Evolutionary conservation across 1,140 invertebrate genomes (phyloP).

Genomic region (Drosophila tropicalis): DNA sequence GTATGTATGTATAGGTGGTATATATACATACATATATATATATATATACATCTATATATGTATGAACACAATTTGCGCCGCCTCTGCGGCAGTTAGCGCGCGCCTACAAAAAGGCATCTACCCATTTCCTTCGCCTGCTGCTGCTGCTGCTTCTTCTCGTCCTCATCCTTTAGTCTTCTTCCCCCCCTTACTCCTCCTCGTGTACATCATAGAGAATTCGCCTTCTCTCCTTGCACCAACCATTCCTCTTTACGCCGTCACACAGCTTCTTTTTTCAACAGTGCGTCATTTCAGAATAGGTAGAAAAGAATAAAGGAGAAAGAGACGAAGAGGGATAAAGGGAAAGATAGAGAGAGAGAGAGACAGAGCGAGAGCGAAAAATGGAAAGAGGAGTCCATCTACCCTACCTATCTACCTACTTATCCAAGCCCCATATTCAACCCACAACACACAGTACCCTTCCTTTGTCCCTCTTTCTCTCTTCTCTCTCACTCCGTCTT

Average conservation of each 20-base stretch:
- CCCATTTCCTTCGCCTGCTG: background rate
- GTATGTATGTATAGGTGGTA: background rate
- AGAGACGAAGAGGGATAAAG: background rate
- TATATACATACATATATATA: constrained; percentile 2
- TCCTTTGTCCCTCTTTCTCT: background rate
- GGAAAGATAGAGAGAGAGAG: too few species aligned
- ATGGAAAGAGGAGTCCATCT: constrained; percentile 11
- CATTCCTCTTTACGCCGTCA: background rate
- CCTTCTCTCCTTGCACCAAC: background rate
- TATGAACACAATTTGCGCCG: constrained; percentile 10
- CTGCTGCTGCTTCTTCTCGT: background rate
- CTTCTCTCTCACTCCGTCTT: background rate
- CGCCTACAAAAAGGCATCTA: constrained; percentile 12
- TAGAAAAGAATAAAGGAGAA: background rate
- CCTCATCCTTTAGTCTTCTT: background rate
- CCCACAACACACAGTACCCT: background rate
- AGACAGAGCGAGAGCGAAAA: too few species aligned
- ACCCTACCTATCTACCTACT: constrained; percentile 7
- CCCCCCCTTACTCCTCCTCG: background rate
- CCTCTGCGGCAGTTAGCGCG: constrained; percentile 18
- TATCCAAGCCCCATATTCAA: constrained; percentile 10
- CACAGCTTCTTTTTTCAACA: constrained; percentile 13
- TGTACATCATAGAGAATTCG: constrained; percentile 6
- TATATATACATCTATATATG: background rate
- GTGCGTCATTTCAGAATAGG: constrained; percentile 12